A percentile compares a stretch with the other conserved stretches of the same genome.
Conservation (phyloP, 2,888 invertebrate species). For the Polyploca ridens region DNA sequence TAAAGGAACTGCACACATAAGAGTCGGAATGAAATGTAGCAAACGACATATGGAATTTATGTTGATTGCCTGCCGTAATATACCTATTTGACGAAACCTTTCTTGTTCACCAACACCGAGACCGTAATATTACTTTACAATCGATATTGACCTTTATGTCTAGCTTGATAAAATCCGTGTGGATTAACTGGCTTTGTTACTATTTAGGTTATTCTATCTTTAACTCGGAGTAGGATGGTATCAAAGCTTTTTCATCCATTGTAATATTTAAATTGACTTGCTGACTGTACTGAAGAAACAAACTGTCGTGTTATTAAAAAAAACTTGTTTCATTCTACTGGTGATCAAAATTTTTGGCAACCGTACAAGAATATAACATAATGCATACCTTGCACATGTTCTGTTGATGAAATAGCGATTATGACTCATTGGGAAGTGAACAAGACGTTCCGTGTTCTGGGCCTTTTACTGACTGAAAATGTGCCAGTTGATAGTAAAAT, state of each 20-base stretch:
- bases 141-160: slow-evolving; percentile 8
- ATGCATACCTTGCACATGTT: slow-evolving; percentile 29
- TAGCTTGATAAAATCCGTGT: neutral
- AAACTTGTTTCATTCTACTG: slow-evolving; percentile 8
- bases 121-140: slow-evolving; percentile 6
- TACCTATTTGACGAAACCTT: slow-evolving; percentile 4
- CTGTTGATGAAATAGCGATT: slow-evolving; percentile 26
- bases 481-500: too few species aligned
- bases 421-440: slow-evolving; percentile 29
- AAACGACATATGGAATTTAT: neutral
- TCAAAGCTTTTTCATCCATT: neutral
- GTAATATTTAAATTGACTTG: slow-evolving; percentile 5
- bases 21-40: neutral
- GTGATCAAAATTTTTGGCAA: slow-evolving; percentile 36
- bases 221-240: neutral
- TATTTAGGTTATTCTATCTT: neutral
- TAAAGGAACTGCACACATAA: neutral
- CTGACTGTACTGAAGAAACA: neutral
- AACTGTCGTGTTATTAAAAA: slow-evolving; percentile 8
- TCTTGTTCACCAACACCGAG: slow-evolving; percentile 1
- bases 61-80: neutral
- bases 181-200: slow-evolving; percentile 3
- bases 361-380: slow-evolving; percentile 45
- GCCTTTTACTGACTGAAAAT: slow-evolving; percentile 1
- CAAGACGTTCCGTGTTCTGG: slow-evolving; percentile 14